These are phyloP conservation scores for Poicephalus gulielmi DNA, from an alignment of 2,113 vertebrate species.

Conservation along the genomic window DNA sequence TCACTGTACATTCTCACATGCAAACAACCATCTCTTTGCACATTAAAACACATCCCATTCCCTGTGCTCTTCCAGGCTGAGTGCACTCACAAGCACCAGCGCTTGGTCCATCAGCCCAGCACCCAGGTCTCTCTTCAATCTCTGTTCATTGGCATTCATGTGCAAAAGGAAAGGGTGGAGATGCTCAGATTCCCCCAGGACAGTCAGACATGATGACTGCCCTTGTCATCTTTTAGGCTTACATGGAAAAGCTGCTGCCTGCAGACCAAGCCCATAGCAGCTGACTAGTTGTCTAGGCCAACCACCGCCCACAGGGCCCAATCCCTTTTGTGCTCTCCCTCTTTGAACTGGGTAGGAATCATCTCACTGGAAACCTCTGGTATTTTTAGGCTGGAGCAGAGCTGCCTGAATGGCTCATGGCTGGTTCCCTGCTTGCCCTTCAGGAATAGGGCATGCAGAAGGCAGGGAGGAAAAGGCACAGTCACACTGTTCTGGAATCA, in stretches of 20 bases:
- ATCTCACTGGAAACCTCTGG: slow-evolving; percentile 2
- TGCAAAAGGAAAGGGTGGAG: neutral
- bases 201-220: neutral
- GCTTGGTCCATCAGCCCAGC: neutral
- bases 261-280: neutral
- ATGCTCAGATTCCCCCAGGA: neutral
- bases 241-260: neutral
- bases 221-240: neutral
- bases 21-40: neutral
- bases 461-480: neutral
- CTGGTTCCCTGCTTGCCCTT: neutral
- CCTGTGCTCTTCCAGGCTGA: neutral
- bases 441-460: neutral
- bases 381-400: slow-evolving; percentile 29
- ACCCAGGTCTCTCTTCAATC: neutral
- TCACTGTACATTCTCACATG: neutral
- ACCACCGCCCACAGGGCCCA: neutral
- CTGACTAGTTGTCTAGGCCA: neutral
- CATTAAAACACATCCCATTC: neutral
- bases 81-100: neutral
- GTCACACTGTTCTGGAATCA: neutral
- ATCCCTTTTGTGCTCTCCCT: slow-evolving; percentile 15
- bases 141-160: neutral
- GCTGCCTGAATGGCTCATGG: neutral
- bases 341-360: slow-evolving; percentile 8